Conservation (phyloP, 2,888 invertebrate genomes). For the Selenia dentaria region DNA sequence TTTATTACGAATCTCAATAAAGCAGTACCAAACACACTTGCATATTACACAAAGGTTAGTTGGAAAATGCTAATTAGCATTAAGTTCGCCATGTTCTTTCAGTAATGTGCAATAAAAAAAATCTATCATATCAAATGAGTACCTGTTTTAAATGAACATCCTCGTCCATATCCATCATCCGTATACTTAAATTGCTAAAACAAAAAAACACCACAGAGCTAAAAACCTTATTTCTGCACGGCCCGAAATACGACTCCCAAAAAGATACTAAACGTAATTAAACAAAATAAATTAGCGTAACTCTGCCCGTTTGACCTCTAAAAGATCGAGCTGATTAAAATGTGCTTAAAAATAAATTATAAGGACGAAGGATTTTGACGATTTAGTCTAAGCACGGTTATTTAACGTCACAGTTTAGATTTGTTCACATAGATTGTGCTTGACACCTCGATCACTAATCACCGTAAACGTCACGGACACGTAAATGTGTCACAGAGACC, state of each 20-base stretch:
- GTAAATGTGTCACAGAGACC: no score
- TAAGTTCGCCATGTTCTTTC: no score
- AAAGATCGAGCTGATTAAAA: slow-evolving; percentile 31
- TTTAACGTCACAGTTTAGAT: slow-evolving; percentile 8
- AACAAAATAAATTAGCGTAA: slow-evolving; percentile 34
- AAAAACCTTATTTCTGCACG: not conserved
- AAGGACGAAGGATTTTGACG: slow-evolving; percentile 10
- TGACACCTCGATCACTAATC: not conserved
- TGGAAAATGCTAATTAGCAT: no score
- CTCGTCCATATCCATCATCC: no score
- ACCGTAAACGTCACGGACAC: no score
- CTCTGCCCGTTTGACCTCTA: slow-evolving; percentile 23
- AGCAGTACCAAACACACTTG: no score
- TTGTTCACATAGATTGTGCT: not conserved
- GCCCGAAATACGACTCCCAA: slow-evolving; percentile 10
- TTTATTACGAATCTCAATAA: no score
- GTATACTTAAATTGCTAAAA: no score
- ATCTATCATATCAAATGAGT: no score
- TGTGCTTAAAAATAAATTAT: slow-evolving; percentile 31
- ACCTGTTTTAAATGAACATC: no score
- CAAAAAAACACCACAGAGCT: not conserved
- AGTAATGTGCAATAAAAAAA: no score
- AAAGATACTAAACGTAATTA: slow-evolving; percentile 29
- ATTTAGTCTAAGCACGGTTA: slow-evolving; percentile 9
- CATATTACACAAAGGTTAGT: no score